These are phyloP conservation scores for Conchocele bisecta DNA, from an alignment of 2,888 invertebrate species.

Conservation along the genomic window DNA sequence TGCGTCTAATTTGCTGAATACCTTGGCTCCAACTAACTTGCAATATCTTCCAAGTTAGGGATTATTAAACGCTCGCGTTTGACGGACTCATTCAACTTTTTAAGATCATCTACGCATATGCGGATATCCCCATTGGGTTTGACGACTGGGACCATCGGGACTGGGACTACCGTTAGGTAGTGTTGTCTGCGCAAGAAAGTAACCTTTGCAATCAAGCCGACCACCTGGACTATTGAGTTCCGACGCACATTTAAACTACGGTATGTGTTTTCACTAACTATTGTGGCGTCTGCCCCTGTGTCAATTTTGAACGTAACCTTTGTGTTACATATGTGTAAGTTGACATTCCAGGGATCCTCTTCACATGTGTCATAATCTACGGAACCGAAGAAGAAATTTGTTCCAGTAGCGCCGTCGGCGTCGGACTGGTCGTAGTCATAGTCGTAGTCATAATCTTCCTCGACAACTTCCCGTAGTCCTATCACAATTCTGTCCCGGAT, in stretches of 20 bases:
- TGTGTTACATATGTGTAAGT: conserved; percentile 11
- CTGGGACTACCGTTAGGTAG: no score
- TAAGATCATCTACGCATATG: conserved; percentile 52
- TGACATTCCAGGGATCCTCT: conserved; percentile 5
- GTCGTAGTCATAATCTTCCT: no score
- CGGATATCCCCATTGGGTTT: conserved; percentile 42
- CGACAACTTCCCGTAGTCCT: no score
- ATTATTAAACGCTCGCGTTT: conserved; percentile 45
- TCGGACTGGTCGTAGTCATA: neutral
- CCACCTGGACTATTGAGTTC: neutral
- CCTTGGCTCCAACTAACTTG: conserved; percentile 35
- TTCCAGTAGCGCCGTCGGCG: no score
- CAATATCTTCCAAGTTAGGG: conserved; percentile 48
- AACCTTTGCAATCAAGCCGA: neutral
- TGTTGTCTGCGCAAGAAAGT: no score
- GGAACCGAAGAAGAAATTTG: conserved; percentile 1
- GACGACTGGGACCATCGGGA: conserved; percentile 47
- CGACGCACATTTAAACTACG: neutral
- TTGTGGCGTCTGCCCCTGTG: conserved; percentile 18
- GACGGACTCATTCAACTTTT: conserved; percentile 49
- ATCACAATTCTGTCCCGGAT: conserved; percentile 34
- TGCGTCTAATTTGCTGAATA: conserved; percentile 52
- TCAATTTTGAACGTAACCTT: conserved; percentile 28
- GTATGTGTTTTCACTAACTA: conserved; percentile 4
- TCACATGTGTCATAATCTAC: neutral